Conservation (phyloP, 2,888 invertebrate species). For the Ectobius pallidus region DNA sequence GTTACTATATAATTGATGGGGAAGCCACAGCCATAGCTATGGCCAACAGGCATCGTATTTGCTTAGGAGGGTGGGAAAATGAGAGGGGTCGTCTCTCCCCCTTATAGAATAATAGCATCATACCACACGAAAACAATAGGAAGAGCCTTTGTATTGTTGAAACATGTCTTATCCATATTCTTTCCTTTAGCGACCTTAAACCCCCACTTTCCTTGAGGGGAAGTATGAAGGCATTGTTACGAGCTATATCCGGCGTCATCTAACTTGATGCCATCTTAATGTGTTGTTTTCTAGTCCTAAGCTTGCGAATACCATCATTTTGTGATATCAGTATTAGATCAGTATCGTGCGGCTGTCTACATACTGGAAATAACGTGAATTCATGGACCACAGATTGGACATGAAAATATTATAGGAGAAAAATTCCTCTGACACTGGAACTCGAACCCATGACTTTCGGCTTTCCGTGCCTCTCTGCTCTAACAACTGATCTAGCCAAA, state of each 20-base stretch:
- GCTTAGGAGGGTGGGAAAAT: neutral
- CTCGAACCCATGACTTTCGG: too few relatives aligned
- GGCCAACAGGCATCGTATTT: constrained; percentile 23
- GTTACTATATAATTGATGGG: constrained; percentile 33
- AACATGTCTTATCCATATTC: constrained; percentile 26
- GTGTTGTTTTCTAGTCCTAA: too few relatives aligned
- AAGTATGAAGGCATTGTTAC: neutral
- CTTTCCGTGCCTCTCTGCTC: too few relatives aligned
- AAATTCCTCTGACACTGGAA: too few relatives aligned
- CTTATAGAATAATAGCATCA: constrained; percentile 16
- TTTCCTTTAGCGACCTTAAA: constrained; percentile 26
- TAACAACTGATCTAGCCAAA: too few relatives aligned
- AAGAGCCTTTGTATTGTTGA: constrained; percentile 25
- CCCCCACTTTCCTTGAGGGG: neutral
- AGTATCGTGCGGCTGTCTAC: too few relatives aligned
- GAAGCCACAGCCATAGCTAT: constrained; percentile 17
- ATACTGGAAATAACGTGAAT: too few relatives aligned
- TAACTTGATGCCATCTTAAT: neutral
- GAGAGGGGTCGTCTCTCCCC: neutral
- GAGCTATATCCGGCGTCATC: neutral
- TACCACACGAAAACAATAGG: constrained; percentile 29
- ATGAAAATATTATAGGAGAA: too few relatives aligned
- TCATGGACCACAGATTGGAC: too few relatives aligned
- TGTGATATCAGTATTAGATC: too few relatives aligned
- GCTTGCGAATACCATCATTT: too few relatives aligned